Conservation (phyloP, 2,113 vertebrate genomes). For the Periophthalmodon schlosseri region DNA sequence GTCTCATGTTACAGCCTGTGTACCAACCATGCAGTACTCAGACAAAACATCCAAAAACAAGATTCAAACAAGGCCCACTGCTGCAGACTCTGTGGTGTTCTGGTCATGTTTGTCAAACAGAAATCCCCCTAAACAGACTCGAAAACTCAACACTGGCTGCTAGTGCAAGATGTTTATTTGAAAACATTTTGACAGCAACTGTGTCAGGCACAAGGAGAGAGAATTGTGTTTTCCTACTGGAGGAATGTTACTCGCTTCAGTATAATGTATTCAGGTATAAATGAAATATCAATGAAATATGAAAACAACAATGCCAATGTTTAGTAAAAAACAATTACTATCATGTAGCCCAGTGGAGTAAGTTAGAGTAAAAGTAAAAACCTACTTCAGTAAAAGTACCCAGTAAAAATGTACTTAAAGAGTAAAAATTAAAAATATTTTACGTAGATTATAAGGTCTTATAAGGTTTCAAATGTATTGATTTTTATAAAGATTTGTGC, state of each 20-base stretch:
- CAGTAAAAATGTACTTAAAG: too few species aligned
- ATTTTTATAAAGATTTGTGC: too few species aligned
- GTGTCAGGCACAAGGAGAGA: conserved; percentile 70
- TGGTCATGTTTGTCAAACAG: conserved; percentile 15
- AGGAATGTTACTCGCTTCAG: conserved; percentile 73
- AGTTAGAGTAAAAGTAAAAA: too few species aligned
- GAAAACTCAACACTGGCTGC: conserved; percentile 44
- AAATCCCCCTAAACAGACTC: conserved; percentile 37
- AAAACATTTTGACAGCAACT: conserved; percentile 73
- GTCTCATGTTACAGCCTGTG: not conserved
- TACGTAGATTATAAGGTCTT: too few species aligned
- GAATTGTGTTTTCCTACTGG: conserved; percentile 34
- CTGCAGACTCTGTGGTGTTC: conserved; percentile 19
- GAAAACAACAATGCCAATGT: conserved; percentile 30
- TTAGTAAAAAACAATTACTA: too few species aligned
- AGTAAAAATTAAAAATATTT: too few species aligned
- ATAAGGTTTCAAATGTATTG: too few species aligned
- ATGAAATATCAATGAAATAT: conserved; percentile 74
- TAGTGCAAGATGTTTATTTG: conserved; percentile 80
- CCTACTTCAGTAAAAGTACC: too few species aligned
- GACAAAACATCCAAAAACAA: conserved; percentile 30
- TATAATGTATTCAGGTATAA: conserved; percentile 68
- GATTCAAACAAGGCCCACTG: conserved; percentile 19
- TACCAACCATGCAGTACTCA: conserved; percentile 6
- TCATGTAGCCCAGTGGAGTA: too few species aligned